Base-by-base conservation (phyloP, 2,113 vertebrate genomes). In the Eublepharis macularius region DNA sequence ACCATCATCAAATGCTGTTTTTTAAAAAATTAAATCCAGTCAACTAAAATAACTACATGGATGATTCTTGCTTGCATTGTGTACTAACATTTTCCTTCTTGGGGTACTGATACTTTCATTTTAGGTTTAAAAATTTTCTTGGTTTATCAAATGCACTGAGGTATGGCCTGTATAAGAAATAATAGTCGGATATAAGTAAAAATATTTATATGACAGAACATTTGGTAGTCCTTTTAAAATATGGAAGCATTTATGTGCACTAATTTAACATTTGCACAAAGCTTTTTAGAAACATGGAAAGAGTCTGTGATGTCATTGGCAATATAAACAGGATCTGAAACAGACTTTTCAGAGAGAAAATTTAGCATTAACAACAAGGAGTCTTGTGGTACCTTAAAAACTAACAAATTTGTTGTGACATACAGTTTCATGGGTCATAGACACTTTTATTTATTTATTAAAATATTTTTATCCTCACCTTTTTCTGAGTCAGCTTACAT, bases 61-160 rank as follows among this genome's bases (percentile, higher is more conserved):
- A 86, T 92, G 79, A 91, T 73, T 84, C 3, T 90, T 91, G 73
- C 86, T 34, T 19, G 1, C 82, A 29, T 82, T 90, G 63, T 82
- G 90, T 85, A 94, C 93, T 95, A 96, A 94, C 85, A 51, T 83
- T 90, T 81, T 92, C 86, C 92, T 83, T 93, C 83, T 88, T 92
- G 81, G 69, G 49, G 43, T 86, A 81, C 85, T 14, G 9, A 82
- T 89, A 7, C 2, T 24, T 94, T 66, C 84, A 39, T 0, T 60
- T 45, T 29, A 76, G n/a, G 9, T 86, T 78, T 88, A 0, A 82
- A 88, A 60, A 12, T 36, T 39, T 51, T 39, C 12, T 86, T 36
- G 78, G 14, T 88, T 21, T 83, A 57, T 83, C 32, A 51, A 49
- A 11, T 75, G 21, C 41, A 19, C 69, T 86, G 29, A 72, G 45